These are phyloP conservation scores for Drosophila watanabei DNA, from an alignment of 1,140 invertebrate species.

Conservation along the genomic window DNA sequence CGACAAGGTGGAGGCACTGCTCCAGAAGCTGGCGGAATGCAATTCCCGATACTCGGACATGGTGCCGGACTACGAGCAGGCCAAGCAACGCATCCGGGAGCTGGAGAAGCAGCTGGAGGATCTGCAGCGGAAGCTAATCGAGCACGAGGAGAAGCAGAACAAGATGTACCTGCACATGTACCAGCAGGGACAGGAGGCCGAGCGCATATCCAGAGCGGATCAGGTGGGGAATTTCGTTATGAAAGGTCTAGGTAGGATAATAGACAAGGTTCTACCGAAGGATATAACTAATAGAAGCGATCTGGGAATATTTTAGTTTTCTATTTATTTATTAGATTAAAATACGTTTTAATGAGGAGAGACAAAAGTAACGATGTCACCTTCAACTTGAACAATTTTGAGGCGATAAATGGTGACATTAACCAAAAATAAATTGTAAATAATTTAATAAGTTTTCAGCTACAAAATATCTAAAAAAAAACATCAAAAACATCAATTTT, in stretches of 20 bases:
- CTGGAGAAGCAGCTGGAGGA: conserved; percentile 90
- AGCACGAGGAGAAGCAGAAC: conserved; percentile 91
- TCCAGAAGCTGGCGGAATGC: conserved; percentile 92
- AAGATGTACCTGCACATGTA: conserved; percentile 94
- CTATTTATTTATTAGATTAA: not conserved
- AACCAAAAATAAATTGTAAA: not conserved
- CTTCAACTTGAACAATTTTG: not conserved
- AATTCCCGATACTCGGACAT: conserved; percentile 91
- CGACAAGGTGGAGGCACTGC: conserved; percentile 91
- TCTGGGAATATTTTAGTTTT: not conserved
- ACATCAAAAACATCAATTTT: too few species aligned
- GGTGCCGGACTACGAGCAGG: conserved; percentile 89
- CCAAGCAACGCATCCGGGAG: conserved; percentile 89
- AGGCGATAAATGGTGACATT: not conserved
- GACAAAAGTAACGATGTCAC: not conserved
- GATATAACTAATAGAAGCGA: not conserved
- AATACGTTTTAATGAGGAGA: not conserved
- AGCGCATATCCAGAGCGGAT: conserved; percentile 89
- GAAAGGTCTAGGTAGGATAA: not conserved
- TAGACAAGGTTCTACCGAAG: not conserved
- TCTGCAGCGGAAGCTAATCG: conserved; percentile 88
- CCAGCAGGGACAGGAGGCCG: conserved; percentile 92
- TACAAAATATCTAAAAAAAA: too few species aligned
- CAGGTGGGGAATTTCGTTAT: conserved; percentile 82
- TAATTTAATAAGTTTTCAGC: not conserved